Base-by-base conservation (phyloP, 2,113 vertebrate species). In the Sceloporus undulatus region DNA sequence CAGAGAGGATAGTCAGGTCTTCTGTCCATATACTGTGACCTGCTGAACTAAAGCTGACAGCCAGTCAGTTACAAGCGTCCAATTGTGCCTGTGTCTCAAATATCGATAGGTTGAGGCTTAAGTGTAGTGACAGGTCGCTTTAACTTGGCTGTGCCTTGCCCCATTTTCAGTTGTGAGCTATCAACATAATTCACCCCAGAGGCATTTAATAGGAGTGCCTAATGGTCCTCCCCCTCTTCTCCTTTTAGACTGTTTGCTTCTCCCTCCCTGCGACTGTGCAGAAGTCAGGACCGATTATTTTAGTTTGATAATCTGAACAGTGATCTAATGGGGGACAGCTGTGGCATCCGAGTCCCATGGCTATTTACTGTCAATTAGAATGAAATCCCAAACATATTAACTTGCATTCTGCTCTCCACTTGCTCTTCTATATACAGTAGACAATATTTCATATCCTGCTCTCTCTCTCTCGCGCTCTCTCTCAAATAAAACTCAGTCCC, bases 251-350 rank as follows among this genome's bases (percentile, higher is more conserved):
- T 84, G 87, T 84, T 84, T 88, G 62, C 74, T 54, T 84, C 62
- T 70, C 65, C 81, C 19, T 62, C 81, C 80, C 73, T 79, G 90
- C 89, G 93, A 94, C 88, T 96, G 94, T 92, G 92, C 92, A 95
- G 93, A 95, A 95, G 97, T 97, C 96, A 97, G 94, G 95, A 95
- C 94, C 93, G 96, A 95, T 97, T 97, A 96, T 96, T 96, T 95
- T 97, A 96, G 95, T 92, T 96, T 95, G 95, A 96, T 97, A 96
- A 97, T 96, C 95, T 95, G 95, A 95, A 95, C 94, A 93, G 93
- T 95, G 95, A 97, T 96, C 95, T 96, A 97, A 97, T 93, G 94
- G 92, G 90, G 91, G 93, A 92, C 95, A 96, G 95, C 94, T 96
- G 96, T 92, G 93, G 88, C 92, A 95, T 95, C 87, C 94, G 92